phyloP scores from a whole-genome alignment of 2,113 vertebrate species.

The Pholis gunnellus region DNA sequence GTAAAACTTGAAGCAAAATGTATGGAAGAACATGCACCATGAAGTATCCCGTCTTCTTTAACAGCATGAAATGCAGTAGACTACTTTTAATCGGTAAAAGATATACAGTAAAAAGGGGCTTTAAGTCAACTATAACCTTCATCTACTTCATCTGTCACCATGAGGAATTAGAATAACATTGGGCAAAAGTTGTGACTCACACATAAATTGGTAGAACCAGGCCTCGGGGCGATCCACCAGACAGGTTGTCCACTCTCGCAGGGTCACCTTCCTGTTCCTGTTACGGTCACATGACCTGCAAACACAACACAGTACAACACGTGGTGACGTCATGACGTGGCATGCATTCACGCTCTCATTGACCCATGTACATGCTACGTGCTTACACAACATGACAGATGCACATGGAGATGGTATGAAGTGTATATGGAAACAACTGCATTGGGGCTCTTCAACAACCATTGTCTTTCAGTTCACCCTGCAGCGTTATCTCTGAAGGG shows the following conservation, averaged over 20 bases:
- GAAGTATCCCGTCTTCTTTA: not conserved
- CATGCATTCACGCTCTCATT: not conserved
- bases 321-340: conserved; percentile 33
- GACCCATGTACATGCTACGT: not conserved
- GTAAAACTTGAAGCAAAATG: not conserved
- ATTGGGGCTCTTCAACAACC: conserved; percentile 13
- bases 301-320: conserved; percentile 35
- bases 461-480: conserved; percentile 66
- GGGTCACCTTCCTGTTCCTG: conserved; percentile 83
- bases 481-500: conserved; percentile 73
- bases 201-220: conserved; percentile 79
- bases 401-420: not conserved
- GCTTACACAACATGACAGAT: not conserved
- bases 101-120: not conserved
- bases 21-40: not conserved
- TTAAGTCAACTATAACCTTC: not conserved
- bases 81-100: not conserved
- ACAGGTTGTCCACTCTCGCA: conserved; percentile 82
- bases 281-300: conserved; percentile 82
- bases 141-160: not conserved
- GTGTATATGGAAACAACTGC: not conserved
- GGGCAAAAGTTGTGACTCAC: conserved; percentile 64
- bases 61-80: not conserved
- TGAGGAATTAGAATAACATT: not conserved
- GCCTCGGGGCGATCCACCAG: conserved; percentile 81